Percentiles rank a stretch among this genome's conserved stretches.
Evolutionary conservation across 2,888 invertebrate species (phyloP).

Genomic region (Brachynemurus nebulosus): DNA sequence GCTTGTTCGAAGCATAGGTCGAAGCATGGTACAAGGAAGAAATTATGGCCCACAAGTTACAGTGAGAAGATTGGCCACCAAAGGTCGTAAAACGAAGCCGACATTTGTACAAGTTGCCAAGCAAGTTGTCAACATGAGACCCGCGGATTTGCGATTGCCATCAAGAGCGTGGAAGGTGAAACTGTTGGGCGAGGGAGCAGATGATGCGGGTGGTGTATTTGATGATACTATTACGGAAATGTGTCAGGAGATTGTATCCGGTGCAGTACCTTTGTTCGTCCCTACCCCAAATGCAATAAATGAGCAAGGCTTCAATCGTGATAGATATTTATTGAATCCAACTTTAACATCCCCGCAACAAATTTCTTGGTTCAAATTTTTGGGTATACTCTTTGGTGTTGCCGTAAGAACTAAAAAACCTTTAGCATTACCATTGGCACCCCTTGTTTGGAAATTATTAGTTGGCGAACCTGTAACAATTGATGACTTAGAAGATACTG

Average conservation of each 20-base stretch:
- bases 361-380: constrained; percentile 43
- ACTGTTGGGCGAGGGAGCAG: constrained; percentile 49
- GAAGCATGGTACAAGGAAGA: constrained; percentile 50
- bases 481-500: constrained; percentile 48
- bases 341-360: constrained; percentile 38
- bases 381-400: constrained; percentile 47
- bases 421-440: constrained; percentile 44
- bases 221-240: constrained; percentile 56
- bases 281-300: constrained; percentile 46
- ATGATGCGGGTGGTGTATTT: constrained; percentile 55
- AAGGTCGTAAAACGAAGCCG: constrained; percentile 40
- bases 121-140: constrained; percentile 43
- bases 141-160: constrained; percentile 42
- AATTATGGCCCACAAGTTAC: constrained; percentile 52
- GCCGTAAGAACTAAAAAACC: constrained; percentile 53
- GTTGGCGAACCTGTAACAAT: constrained; percentile 41
- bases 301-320: constrained; percentile 46
- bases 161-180: constrained; percentile 51
- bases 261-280: constrained; percentile 40
- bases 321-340: constrained; percentile 46
- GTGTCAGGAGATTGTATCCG: constrained; percentile 46
- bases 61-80: constrained; percentile 42
- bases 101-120: constrained; percentile 47
- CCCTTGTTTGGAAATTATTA: constrained; percentile 46
- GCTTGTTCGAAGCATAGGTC: constrained; percentile 45